phyloP scores from a whole-genome alignment of 2,797 vertebrate species.

The Dicrostonyx torquatus region DNA sequence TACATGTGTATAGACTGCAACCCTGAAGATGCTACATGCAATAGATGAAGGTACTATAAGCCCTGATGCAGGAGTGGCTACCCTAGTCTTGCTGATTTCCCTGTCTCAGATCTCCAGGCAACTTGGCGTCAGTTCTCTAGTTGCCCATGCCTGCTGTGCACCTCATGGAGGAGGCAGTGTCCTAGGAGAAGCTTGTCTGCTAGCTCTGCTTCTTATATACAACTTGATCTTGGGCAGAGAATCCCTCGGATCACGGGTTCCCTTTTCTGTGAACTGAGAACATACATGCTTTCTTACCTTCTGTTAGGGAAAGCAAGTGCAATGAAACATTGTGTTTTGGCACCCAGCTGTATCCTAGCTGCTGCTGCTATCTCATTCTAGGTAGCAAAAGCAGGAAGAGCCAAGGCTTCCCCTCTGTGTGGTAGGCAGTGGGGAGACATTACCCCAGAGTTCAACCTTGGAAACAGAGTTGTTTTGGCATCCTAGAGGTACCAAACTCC shows the following conservation, averaged over 20 bases:
- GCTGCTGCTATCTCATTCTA: neutral
- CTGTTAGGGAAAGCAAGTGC: neutral
- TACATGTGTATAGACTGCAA: neutral
- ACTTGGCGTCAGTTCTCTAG: neutral
- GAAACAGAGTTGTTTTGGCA: conserved; percentile 14
- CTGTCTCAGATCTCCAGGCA: neutral
- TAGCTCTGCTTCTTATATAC: neutral
- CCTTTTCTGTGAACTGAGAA: neutral
- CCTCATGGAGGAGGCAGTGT: neutral
- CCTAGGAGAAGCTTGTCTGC: neutral
- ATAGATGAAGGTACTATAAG: neutral
- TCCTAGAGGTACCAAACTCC: neutral
- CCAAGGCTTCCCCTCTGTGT: neutral
- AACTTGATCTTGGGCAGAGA: neutral
- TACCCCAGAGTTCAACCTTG: neutral
- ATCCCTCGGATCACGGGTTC: neutral
- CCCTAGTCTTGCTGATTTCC: neutral
- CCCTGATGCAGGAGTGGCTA: neutral
- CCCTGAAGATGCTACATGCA: neutral
- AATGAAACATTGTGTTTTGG: neutral
- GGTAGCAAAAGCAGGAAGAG: neutral
- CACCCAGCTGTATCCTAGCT: neutral
- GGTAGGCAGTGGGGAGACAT: neutral
- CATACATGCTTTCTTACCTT: neutral
- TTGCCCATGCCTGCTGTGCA: neutral